Conservation (phyloP, 2,888 invertebrate species). For the Podabrus alpinus region DNA sequence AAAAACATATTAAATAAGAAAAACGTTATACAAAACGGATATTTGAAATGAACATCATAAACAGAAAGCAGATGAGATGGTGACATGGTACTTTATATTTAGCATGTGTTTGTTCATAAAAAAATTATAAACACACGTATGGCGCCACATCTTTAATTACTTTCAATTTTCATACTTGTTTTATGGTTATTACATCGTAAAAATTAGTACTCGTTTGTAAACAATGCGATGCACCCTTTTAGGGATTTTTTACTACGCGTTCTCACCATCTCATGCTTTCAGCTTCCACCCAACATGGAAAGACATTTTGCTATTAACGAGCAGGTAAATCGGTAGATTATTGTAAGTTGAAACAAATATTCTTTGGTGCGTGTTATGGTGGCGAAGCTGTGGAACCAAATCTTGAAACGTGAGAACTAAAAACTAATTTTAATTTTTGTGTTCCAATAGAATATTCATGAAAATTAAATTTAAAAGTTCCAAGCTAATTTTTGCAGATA, state of each 20-base stretch:
- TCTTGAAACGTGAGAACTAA: no score
- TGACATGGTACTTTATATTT: constrained; percentile 35
- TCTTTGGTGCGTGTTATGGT: no score
- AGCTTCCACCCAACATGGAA: background rate
- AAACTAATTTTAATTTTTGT: no score
- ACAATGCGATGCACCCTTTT: background rate
- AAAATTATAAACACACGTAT: constrained; percentile 19
- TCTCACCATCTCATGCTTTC: background rate
- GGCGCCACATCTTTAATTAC: background rate
- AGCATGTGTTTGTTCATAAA: constrained; percentile 33
- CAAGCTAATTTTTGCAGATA: no score
- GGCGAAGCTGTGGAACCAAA: no score
- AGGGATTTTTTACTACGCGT: background rate
- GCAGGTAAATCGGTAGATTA: no score
- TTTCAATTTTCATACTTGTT: background rate
- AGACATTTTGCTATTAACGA: no score
- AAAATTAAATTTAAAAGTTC: no score
- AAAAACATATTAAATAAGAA: constrained; percentile 25
- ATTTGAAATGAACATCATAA: constrained; percentile 41
- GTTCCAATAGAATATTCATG: no score
- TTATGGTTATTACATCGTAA: background rate
- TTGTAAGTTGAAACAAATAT: no score
- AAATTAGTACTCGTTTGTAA: background rate
- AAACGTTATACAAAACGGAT: constrained; percentile 13
- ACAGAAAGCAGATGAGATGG: constrained; percentile 41